phyloP scores from a whole-genome alignment of 2,113 vertebrate genomes.

The Brachyhypopomus gauderio region DNA sequence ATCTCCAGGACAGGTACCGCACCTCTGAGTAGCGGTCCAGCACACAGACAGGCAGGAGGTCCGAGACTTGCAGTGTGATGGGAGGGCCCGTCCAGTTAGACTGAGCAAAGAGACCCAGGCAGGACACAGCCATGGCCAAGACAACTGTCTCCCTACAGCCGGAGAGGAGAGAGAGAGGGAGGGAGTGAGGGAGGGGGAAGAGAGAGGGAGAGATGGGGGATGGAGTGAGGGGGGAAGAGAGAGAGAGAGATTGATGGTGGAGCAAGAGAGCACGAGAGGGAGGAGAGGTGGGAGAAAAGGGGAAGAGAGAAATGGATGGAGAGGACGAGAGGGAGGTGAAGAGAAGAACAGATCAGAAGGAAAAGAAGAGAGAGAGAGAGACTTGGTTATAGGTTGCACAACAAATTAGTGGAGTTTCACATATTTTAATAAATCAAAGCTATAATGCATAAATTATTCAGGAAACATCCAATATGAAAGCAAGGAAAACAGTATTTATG shows the following conservation, averaged over 20 bases:
- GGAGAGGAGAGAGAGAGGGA: conserved; percentile 1
- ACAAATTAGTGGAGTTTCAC: conserved; percentile 12
- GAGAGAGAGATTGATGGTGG: neutral
- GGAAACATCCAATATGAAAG: neutral
- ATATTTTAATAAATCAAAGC: conserved; percentile 18
- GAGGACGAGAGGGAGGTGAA: neutral
- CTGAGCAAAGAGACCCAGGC: conserved; percentile 90
- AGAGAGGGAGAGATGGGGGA: neutral
- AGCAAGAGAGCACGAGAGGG: neutral
- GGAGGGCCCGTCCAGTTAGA: conserved; percentile 96
- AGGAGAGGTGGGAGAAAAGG: neutral
- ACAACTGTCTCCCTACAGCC: conserved; percentile 78
- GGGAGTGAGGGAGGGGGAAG: neutral
- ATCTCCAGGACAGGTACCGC: conserved; percentile 31
- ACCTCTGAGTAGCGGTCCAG: conserved; percentile 80
- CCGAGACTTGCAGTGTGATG: conserved; percentile 72
- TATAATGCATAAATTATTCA: conserved; percentile 10
- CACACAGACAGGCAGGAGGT: conserved; percentile 80
- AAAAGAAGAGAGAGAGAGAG: neutral
- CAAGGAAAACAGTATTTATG: conserved; percentile 2
- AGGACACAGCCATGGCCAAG: conserved; percentile 83
- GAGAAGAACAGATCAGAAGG: neutral
- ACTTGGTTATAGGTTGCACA: neutral
- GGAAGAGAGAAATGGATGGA: neutral
- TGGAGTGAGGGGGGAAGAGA: neutral